Base-by-base conservation (phyloP, 2,113 vertebrate species). In the Verasper variegatus region DNA sequence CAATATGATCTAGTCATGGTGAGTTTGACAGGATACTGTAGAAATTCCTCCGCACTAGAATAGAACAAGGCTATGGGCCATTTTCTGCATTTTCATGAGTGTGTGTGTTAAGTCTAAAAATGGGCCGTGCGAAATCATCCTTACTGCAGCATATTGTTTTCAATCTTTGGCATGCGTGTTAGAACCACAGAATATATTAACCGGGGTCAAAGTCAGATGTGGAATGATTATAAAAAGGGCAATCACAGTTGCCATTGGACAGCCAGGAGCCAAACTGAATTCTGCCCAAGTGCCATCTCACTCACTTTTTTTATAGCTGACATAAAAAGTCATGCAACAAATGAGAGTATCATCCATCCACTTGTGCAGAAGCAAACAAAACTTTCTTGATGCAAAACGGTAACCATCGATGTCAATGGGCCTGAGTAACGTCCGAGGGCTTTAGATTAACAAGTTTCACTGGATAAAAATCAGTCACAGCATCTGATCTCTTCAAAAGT, bases 11-110 rank as follows among this genome's bases (percentile, higher is more conserved):
- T 66, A 59, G 76, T 84, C 66, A 78, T 14, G 63, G 75, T 27
- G 59, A 83, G 67, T 85, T 86, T 67, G 87, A 82, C 63, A 72
- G 73, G 80, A 91, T 89, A 84, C 79, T 83, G 83, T 80, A 84
- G 77, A 71, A 88, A 93, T 89, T 83, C 74, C 66, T 82, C 37
- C 2, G 4, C 54, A 70, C 52, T 65, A 62, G 58, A 86, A 87
- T 40, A 85, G 68, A 1, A 69, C 31, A 55, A 60, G 61, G 42
- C 80, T 80, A 63, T 66, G 49, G 73, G 81, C 52, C 74, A 31
- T 77, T 73, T 47, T 71, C 47, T 74, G 40, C 75, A 60, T 70
- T 42, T 47, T 40, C 3, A 60, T 23, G 6, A 65, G 37, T 37
- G 62, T 51, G 26, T 62, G 21, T 67, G 47, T 67, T 27, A 13